A percentile compares a stretch with the other conserved stretches of the same genome.
Evolutionary conservation across 2,113 vertebrate genomes (phyloP).

Genomic region (Dromaius novaehollandiae): DNA sequence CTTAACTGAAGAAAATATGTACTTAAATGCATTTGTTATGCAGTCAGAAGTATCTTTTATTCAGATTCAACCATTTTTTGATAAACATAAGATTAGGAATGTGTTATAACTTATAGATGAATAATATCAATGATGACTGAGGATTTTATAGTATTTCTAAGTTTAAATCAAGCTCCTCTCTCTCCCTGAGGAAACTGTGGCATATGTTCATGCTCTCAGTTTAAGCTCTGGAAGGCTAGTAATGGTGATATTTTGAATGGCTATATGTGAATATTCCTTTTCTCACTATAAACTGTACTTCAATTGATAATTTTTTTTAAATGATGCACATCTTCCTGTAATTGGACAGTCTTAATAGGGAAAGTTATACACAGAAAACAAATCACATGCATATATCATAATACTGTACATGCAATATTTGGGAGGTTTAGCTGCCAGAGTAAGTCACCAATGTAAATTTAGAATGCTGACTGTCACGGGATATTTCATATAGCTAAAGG

Average conservation of each 20-base stretch:
- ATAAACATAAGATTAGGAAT: background rate
- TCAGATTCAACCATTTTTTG: background rate
- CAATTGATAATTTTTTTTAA: background rate
- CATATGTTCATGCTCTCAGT: background rate
- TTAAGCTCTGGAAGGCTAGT: slow-evolving; percentile 12
- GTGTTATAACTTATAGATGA: background rate
- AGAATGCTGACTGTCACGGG: slow-evolving; percentile 19
- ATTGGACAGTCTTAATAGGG: background rate
- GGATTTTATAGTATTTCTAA: background rate
- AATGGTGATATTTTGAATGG: background rate
- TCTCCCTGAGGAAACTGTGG: background rate
- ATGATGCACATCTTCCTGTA: slow-evolving; percentile 1
- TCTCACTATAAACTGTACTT: slow-evolving; percentile 12
- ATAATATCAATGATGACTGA: background rate
- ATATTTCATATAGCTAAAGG: background rate
- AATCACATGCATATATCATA: background rate
- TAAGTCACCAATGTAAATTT: slow-evolving; percentile 27
- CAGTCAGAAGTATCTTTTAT: background rate
- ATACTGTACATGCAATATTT: background rate
- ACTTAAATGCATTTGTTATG: background rate
- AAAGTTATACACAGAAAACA: background rate
- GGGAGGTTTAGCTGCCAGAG: background rate
- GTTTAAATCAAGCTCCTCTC: slow-evolving; percentile 50
- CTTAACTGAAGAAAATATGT: background rate
- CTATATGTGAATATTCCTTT: background rate